These are phyloP conservation scores for Oncorhynchus keta DNA, from an alignment of 2,113 vertebrate genomes.

Conservation along the genomic window DNA sequence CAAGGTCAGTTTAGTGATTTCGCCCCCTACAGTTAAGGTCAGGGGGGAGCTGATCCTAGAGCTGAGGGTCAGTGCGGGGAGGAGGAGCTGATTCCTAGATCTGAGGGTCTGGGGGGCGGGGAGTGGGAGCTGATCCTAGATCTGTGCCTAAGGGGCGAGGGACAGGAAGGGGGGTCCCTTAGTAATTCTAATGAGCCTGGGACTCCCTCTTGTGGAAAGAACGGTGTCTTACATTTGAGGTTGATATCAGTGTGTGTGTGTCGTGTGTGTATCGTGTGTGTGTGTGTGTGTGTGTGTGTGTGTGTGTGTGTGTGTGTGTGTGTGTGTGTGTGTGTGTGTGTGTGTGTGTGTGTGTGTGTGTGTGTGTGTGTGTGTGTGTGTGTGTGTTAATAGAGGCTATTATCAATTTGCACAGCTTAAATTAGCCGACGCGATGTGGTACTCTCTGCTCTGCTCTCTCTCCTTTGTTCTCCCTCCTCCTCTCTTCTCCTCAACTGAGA, in stretches of 20 bases:
- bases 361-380: no score
- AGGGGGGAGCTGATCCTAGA: no score
- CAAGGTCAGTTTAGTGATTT: no score
- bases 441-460: background rate
- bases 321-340: no score
- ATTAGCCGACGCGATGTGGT: background rate
- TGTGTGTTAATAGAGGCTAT: background rate
- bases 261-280: background rate
- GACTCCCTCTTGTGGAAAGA: conserved; percentile 88
- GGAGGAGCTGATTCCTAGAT: conserved; percentile 29
- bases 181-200: conserved; percentile 66
- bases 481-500: conserved; percentile 50
- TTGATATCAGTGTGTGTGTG: background rate
- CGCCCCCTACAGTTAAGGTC: no score
- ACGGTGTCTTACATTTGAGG: background rate
- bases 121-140: no score
- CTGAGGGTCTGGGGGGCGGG: no score
- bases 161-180: conserved; percentile 46
- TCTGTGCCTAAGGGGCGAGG: conserved; percentile 4
- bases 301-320: no score
- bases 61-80: conserved; percentile 6
- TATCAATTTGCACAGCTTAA: background rate
- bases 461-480: conserved; percentile 1
- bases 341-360: no score
- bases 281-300: no score